These are phyloP conservation scores for Xenopus borealis DNA, from an alignment of 2,113 vertebrate species.

Conservation along the genomic window DNA sequence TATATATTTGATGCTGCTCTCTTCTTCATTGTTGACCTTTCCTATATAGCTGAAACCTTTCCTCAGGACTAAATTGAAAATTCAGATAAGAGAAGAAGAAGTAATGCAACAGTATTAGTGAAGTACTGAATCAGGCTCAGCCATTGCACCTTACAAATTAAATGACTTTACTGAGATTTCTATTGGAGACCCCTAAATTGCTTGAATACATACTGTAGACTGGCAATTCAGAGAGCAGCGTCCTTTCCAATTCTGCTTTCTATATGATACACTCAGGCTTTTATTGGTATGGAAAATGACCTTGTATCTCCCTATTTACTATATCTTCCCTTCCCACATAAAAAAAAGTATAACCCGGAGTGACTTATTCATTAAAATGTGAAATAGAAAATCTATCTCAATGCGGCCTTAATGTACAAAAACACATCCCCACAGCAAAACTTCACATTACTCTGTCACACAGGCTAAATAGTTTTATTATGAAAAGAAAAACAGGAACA, in stretches of 20 bases:
- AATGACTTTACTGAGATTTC: constrained; percentile 37
- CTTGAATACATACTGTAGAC: constrained; percentile 25
- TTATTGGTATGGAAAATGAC: constrained; percentile 41
- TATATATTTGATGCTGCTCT: too few species aligned
- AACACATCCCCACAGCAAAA: constrained; percentile 19
- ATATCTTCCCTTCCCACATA: constrained; percentile 5
- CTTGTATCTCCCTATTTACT: constrained; percentile 34
- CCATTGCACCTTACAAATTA: constrained; percentile 29
- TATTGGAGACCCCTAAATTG: constrained; percentile 24
- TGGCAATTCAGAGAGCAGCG: neutral
- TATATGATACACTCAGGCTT: constrained; percentile 11
- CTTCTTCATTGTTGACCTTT: too few species aligned
- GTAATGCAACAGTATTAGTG: constrained; percentile 21
- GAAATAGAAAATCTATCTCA: neutral
- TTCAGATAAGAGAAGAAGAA: neutral
- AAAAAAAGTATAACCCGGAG: constrained; percentile 20
- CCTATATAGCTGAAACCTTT: too few species aligned
- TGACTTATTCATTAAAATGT: constrained; percentile 19
- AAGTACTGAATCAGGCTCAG: constrained; percentile 29
- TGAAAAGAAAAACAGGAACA: constrained; percentile 25
- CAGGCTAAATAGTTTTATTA: constrained; percentile 46
- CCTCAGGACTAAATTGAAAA: too few species aligned
- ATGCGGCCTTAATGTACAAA: neutral
- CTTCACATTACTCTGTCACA: constrained; percentile 16
- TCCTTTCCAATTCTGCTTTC: constrained; percentile 34